Evolutionary conservation across 2,113 vertebrate species (phyloP).

Genomic region (Phaethon lepturus): DNA sequence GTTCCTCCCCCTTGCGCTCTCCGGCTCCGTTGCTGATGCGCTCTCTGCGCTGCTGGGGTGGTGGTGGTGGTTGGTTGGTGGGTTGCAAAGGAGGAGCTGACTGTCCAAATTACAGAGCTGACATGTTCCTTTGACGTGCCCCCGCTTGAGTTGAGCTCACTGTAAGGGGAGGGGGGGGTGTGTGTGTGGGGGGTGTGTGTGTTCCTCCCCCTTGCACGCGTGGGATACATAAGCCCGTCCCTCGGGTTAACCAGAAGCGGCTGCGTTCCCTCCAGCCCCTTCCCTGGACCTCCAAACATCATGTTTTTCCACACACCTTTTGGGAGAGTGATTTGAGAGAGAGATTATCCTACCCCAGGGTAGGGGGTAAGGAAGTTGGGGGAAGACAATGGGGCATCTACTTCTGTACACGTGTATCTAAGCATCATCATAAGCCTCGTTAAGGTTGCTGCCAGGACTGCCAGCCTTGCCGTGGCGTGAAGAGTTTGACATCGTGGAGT

Average conservation of each 20-base stretch:
- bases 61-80: too few relatives aligned
- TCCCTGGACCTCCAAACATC: neutral
- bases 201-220: neutral
- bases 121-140: neutral
- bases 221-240: rapidly evolving
- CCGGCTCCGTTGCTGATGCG: neutral
- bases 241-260: neutral
- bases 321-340: neutral
- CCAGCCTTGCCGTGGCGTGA: neutral
- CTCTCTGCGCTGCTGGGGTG: neutral
- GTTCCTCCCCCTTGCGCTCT: neutral
- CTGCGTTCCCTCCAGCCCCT: rapidly evolving
- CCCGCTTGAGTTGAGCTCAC: neutral
- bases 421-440: neutral
- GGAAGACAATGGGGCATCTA: rapidly evolving
- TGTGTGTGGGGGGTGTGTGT: too few relatives aligned
- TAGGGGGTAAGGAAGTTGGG: neutral
- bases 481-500: neutral
- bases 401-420: neutral
- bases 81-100: neutral
- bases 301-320: rapidly evolving
- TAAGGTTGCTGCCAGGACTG: neutral
- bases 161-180: too few relatives aligned
- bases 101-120: neutral
- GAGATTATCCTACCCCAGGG: rapidly evolving